Conservation (phyloP, 2,888 invertebrate species). For the Petrolisthes manimaculis region DNA sequence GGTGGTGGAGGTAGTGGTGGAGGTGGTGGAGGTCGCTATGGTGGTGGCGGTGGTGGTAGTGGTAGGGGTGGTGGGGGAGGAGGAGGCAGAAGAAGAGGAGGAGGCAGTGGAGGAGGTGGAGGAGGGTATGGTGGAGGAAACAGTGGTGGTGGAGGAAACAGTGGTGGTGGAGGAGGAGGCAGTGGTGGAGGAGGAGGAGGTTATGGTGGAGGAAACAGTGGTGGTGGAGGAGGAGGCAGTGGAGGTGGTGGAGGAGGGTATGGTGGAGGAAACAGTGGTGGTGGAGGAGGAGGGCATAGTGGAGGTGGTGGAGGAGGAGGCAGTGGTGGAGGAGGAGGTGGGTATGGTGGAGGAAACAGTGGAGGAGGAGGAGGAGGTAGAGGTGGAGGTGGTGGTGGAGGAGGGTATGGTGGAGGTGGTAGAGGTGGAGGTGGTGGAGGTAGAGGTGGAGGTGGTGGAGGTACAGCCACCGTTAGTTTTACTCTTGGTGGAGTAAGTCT, state of each 20-base stretch:
- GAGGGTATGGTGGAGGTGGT: slow-evolving; percentile 14
- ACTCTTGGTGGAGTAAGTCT: not conserved
- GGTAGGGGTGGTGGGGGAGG: not conserved
- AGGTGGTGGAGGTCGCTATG: not conserved
- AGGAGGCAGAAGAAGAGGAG: not conserved
- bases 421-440: not conserved
- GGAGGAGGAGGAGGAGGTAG: not conserved
- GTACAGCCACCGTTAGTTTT: not conserved
- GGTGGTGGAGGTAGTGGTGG: slow-evolving; percentile 5
- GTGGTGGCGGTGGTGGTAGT: not conserved
- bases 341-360: not conserved
- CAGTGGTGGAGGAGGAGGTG: slow-evolving; percentile 6
- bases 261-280: no score
- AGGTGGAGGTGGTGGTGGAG: not conserved
- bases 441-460: slow-evolving; percentile 13
- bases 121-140: no score
- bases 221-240: no score
- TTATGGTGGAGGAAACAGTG: not conserved
- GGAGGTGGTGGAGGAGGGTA: no score
- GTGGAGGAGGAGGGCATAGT: no score
- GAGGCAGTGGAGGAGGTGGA: no score
- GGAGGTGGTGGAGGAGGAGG: not conserved
- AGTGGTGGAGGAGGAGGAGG: not conserved
- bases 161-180: no score
- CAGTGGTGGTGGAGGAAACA: no score